Evolutionary conservation across 2,888 invertebrate genomes (phyloP), one percentile per base, ranked within the genome.

Genomic region (Noctua fimbriata): DNA sequence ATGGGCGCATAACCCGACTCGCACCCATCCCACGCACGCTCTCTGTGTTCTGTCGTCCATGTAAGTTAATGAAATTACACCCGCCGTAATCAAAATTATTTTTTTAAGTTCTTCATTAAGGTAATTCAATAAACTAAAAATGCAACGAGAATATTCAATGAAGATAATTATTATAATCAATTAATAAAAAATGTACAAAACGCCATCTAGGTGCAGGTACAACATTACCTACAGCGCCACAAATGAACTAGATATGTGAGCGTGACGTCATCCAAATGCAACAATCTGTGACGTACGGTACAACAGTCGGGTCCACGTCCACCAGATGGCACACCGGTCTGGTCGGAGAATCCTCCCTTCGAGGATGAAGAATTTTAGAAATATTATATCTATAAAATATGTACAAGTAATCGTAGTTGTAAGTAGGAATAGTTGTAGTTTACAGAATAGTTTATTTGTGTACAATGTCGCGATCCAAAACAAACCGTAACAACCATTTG

Each of bases 401-500:
- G 10, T 18, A 63, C 32, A 44, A 44, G 3, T 44, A 44, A 0
- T 67, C n/a, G 14, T 6, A 21, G 1, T 32, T 18, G 36, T 4
- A 36, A 36, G 36, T 36, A 36, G 36, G 3, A 67, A 44, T 32
- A 21, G 4, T 21, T 18, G 16, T 60, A 60, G 60, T 28, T 28
- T 28, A 60, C 60, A 10, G 2, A 60, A 28, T 16, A n/a, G 58
- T n/a, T 58, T 28, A n/a, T n/a, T 58, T 47, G 14, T 47, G n/a
- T 18, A 24, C 4, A 32, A 58, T 16, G 28, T 7, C 21, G 0
- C 1, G 14, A 41, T 41, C 9, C 6, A 55, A 72, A 41, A n/a
- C 16, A 32, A 18, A n/a, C n/a, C 41, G 16, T 12, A 28, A 47
- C 44, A n/a, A 55, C 58, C 55, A 47, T 69, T 78, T 82, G 72